These are phyloP conservation scores for Drosophila neotestacea DNA, from an alignment of 2,888 invertebrate genomes.

Conservation along the genomic window DNA sequence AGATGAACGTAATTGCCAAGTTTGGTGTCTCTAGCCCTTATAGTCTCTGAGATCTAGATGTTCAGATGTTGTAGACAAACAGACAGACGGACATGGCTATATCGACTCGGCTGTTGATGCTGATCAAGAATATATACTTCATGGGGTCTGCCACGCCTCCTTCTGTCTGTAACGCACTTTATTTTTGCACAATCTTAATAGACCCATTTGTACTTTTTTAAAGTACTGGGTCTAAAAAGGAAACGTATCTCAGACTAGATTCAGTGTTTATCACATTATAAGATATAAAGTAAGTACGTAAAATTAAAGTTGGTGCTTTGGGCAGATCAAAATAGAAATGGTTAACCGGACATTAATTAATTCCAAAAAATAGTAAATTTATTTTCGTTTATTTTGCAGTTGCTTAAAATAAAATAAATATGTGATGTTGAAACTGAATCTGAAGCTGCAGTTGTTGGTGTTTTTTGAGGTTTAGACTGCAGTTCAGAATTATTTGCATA, in stretches of 20 bases:
- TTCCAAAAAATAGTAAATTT: conserved; percentile 21
- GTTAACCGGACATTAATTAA: conserved; percentile 43
- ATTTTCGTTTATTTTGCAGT: conserved; percentile 25
- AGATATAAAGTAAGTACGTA: neutral
- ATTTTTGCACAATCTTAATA: too few species aligned
- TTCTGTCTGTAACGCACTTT: too few species aligned
- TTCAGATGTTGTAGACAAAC: too few species aligned
- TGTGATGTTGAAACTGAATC: conserved; percentile 5
- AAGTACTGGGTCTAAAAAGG: too few species aligned
- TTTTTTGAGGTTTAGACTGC: conserved; percentile 41
- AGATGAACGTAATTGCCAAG: too few species aligned
- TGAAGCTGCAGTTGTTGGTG: conserved; percentile 21
- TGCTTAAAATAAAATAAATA: conserved; percentile 12
- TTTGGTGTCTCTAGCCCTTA: too few species aligned
- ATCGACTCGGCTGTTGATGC: too few species aligned
- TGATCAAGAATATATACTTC: too few species aligned
- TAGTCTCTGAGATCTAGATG: too few species aligned
- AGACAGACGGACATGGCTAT: too few species aligned
- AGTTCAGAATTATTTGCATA: conserved; percentile 53
- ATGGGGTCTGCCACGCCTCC: too few species aligned
- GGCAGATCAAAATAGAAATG: conserved; percentile 23
- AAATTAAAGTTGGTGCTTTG: neutral
- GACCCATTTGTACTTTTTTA: too few species aligned
- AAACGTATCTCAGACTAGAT: neutral
- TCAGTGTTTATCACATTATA: neutral